phyloP scores from a whole-genome alignment of 2,797 vertebrate genomes.

The Ciconia nigra region DNA sequence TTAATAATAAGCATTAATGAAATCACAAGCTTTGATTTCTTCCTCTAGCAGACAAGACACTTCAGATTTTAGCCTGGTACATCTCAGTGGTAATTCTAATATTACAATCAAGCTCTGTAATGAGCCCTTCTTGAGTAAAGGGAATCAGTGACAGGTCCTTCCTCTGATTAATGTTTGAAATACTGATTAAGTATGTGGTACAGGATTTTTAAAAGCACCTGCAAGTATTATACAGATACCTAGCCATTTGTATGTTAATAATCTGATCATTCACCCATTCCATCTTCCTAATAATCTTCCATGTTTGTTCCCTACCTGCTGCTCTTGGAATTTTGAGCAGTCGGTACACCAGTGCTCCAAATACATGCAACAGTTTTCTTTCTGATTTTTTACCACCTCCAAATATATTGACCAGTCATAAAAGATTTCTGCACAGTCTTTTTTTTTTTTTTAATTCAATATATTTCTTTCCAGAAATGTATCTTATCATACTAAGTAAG shows the following conservation, averaged over 20 bases:
- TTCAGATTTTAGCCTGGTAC: not conserved
- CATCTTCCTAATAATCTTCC: not conserved
- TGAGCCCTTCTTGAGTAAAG: not conserved
- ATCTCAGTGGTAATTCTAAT: slow-evolving; percentile 38
- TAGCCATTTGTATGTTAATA: slow-evolving; percentile 2
- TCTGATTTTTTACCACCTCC: not conserved
- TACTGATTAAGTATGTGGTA: not conserved
- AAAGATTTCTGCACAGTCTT: not conserved
- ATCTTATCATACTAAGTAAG: not conserved
- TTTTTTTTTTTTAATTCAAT: not conserved
- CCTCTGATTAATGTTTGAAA: slow-evolving; percentile 34
- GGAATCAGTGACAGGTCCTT: slow-evolving; percentile 13
- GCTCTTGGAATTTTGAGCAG: not conserved
- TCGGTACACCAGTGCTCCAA: not conserved
- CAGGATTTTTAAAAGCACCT: not conserved
- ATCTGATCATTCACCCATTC: not conserved
- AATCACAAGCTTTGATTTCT: slow-evolving; percentile 15
- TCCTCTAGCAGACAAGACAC: not conserved
- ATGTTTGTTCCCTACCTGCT: not conserved
- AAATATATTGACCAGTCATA: not conserved
- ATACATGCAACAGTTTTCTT: not conserved
- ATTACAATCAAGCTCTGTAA: slow-evolving; percentile 39
- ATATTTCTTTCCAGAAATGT: not conserved
- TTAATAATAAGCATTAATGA: not conserved
- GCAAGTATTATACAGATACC: not conserved